phyloP scores from a whole-genome alignment of 2,113 vertebrate species.

The Panthera uncia region DNA sequence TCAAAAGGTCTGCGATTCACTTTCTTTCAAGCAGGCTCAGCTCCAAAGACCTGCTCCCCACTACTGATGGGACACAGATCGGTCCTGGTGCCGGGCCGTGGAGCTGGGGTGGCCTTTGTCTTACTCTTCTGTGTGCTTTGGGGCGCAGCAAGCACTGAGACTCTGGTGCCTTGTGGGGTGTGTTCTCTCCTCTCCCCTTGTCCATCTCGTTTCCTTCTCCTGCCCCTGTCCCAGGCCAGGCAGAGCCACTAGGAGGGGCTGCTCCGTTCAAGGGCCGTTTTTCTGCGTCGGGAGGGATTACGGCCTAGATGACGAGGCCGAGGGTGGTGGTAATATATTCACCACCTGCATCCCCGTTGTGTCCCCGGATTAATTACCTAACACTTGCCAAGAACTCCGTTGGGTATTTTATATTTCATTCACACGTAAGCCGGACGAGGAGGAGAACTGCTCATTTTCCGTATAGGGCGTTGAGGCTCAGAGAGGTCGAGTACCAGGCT shows the following conservation, averaged over 20 bases:
- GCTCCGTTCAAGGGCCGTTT: background rate
- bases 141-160: background rate
- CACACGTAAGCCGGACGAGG: background rate
- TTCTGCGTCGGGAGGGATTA: background rate
- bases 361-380: background rate
- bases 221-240: background rate
- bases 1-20: background rate
- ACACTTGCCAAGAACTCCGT: background rate
- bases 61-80: rapidly evolving
- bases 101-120: background rate
- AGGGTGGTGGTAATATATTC: rapidly evolving
- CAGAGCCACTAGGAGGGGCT: background rate
- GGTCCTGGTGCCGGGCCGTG: rapidly evolving
- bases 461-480: background rate
- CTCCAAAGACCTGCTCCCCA: background rate
- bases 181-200: background rate
- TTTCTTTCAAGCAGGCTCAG: slow-evolving; percentile 3
- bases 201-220: background rate
- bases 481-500: background rate
- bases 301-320: no score
- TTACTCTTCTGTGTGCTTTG: background rate
- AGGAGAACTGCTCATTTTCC: background rate
- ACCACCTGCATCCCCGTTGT: rapidly evolving
- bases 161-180: background rate
- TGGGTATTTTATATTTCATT: background rate